These are phyloP conservation scores for Eupithecia inturbata DNA, from an alignment of 2,888 invertebrate species.

Conservation along the genomic window DNA sequence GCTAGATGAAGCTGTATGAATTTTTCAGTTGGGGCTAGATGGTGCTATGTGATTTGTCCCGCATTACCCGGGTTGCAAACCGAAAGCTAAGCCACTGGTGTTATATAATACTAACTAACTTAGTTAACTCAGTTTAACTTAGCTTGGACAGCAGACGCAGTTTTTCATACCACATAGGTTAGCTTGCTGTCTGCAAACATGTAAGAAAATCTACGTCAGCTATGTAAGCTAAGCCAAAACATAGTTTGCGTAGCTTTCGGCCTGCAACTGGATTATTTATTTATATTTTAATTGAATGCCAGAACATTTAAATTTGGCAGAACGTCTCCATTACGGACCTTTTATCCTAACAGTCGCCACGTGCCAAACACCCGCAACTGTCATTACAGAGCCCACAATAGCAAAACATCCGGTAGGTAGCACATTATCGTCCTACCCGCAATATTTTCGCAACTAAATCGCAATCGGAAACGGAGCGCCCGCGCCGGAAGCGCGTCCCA, in stretches of 20 bases:
- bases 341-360: conserved; percentile 28
- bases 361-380: conserved; percentile 19
- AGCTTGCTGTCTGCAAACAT: no score
- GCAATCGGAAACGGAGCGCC: conserved; percentile 72
- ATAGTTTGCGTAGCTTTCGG: background rate
- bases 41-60: background rate
- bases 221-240: no score
- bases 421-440: conserved; percentile 48
- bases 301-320: background rate
- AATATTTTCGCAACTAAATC: conserved; percentile 70
- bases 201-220: no score
- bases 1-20: no score
- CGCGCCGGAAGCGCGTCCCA: conserved; percentile 69
- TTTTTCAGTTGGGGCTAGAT: background rate
- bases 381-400: conserved; percentile 26
- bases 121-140: no score
- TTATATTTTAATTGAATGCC: background rate
- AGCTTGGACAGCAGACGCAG: no score
- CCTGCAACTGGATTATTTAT: background rate
- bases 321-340: conserved; percentile 16
- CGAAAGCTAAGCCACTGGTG: no score
- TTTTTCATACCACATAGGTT: no score
- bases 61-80: no score
- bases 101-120: no score
- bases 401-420: conserved; percentile 28